phyloP scores from a whole-genome alignment of 2,888 invertebrate species.

The Hyposoter didymator region DNA sequence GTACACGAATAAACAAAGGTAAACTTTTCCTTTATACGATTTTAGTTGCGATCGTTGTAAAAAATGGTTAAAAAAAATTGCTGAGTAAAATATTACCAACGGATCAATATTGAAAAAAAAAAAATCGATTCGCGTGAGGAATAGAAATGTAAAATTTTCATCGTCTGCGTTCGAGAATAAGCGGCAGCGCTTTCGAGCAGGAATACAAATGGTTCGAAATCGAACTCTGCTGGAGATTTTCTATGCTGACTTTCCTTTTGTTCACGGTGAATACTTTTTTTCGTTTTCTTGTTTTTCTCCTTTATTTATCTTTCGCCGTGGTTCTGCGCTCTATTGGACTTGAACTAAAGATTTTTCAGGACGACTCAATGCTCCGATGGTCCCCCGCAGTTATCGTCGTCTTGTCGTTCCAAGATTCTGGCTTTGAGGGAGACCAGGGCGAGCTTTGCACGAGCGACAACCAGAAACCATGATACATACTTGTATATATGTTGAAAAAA shows the following conservation, averaged over 20 bases:
- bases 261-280: constrained; percentile 14
- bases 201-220: constrained; percentile 28
- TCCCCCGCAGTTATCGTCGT: constrained; percentile 21
- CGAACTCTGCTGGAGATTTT: constrained; percentile 26
- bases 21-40: neutral
- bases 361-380: constrained; percentile 58
- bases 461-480: constrained; percentile 6
- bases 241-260: constrained; percentile 43
- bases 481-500: neutral
- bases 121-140: neutral
- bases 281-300: constrained; percentile 14
- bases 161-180: neutral
- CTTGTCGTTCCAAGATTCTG: constrained; percentile 18
- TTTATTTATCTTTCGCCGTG: constrained; percentile 14
- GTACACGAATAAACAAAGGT: neutral
- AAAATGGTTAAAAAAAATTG: neutral
- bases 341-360: constrained; percentile 51
- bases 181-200: neutral
- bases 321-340: constrained; percentile 29
- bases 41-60: neutral
- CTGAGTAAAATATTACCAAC: neutral
- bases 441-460: constrained; percentile 46
- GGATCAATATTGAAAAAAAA: neutral
- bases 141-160: constrained; percentile 2
- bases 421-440: constrained; percentile 39